Evolutionary conservation across 2,113 vertebrate genomes (phyloP), one percentile per base, ranked within the genome.

Genomic region (Dromas ardeola): DNA sequence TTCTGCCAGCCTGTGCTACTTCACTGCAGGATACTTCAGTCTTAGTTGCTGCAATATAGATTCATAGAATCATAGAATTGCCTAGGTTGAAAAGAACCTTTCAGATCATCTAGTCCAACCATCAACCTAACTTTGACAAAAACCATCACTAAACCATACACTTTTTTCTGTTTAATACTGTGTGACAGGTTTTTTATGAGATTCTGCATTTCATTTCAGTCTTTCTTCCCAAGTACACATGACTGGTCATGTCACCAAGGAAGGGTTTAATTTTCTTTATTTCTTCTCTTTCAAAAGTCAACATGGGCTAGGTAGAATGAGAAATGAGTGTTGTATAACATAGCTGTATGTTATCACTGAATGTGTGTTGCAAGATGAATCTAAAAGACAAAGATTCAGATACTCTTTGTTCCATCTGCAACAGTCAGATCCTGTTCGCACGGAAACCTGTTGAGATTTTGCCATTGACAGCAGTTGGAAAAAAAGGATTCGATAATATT

Each of bases 351-450:
- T 34, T 88, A 30, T 71, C 14, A 53, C 7, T 50, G 14, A 79
- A 42, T 0, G 0, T n/a, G 5, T 29, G 12, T 13, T 78, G 32
- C 40, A 74, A 49, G 16, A 52, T 5, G 2, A 86, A 56, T 6
- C 6, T 72, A 40, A 71, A 88, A 69, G n/a, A 42, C 6, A 42
- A 81, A 49, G 25, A 67, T 40, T 59, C 19, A 49, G 23, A 52
- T 29, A 58, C 5, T 6, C 11, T n/a, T 12, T 50, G 2, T 81
- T 88, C 38, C 10, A n/a, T 10, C 27, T 91, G 11, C 40, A 38
- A 40, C 23, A 50, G 12, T 52, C 23, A 71, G 26, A 67, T 69
- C 13, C 5, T 36, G 3, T 73, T 82, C 53, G 8, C 26, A 7
- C 20, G 77, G 67, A 81, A 88, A 93, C 9, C 6, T 71, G 13